Percentiles rank a stretch among this genome's conserved stretches.
Conservation (phyloP, 2,888 invertebrate genomes). For the Cosmia pyralina region DNA sequence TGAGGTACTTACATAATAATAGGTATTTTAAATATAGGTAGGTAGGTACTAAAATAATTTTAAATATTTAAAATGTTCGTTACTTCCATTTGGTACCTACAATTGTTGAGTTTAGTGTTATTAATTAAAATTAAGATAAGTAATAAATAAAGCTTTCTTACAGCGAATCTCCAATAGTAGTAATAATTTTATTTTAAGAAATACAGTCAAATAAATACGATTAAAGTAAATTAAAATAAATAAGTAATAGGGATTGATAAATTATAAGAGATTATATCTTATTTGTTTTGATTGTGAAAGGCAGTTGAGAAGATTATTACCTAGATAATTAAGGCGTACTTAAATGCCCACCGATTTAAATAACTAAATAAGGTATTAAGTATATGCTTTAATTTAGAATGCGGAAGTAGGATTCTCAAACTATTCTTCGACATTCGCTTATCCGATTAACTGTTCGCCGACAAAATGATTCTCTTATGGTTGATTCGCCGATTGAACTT, state of each 20-base stretch:
- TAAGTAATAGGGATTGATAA: background rate
- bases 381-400: background rate
- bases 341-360: slow-evolving; percentile 9
- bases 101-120: slow-evolving; percentile 25
- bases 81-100: slow-evolving; percentile 44
- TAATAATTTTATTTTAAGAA: background rate
- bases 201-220: slow-evolving; percentile 3
- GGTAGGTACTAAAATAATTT: slow-evolving; percentile 7
- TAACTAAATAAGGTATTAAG: background rate
- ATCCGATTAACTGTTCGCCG: background rate
- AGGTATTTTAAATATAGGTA: background rate
- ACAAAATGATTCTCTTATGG: background rate
- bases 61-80: slow-evolving; percentile 4
- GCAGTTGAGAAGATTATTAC: background rate
- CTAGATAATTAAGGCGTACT: background rate
- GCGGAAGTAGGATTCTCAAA: too few relatives aligned
- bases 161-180: slow-evolving; percentile 24
- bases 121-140: background rate
- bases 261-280: background rate
- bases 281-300: background rate
- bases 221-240: background rate
- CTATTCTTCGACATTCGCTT: background rate
- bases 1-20: background rate
- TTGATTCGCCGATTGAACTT: background rate
- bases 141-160: background rate